phyloP scores from a whole-genome alignment of 2,888 invertebrate genomes.

The Noctua fimbriata region DNA sequence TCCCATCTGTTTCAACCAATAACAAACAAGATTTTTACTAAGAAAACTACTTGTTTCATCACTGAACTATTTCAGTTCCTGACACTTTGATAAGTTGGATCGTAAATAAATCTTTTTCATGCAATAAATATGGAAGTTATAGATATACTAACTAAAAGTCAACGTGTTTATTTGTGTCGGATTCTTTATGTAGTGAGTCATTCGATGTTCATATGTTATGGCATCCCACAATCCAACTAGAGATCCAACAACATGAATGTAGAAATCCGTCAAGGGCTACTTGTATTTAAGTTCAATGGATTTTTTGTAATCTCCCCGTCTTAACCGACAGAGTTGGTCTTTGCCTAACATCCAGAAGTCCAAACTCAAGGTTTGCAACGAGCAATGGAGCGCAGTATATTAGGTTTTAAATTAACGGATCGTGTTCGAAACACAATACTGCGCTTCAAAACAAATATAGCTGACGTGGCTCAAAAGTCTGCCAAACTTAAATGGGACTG shows the following conservation, averaged over 20 bases:
- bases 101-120: slow-evolving; percentile 42
- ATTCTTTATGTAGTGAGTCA: slow-evolving; percentile 18
- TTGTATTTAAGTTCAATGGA: not conserved
- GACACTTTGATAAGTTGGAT: slow-evolving; percentile 41
- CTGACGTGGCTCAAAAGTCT: too few species aligned
- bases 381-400: too few species aligned
- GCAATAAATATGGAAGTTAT: slow-evolving; percentile 45
- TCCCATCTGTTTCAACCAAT: slow-evolving; percentile 40
- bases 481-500: too few species aligned
- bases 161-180: slow-evolving; percentile 28
- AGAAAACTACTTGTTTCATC: slow-evolving; percentile 50
- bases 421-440: too few species aligned
- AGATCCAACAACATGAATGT: not conserved
- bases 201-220: not conserved
- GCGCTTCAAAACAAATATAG: too few species aligned
- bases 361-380: too few species aligned
- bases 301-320: too few species aligned
- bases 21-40: slow-evolving; percentile 55
- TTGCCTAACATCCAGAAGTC: too few species aligned
- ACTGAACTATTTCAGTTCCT: slow-evolving; percentile 49
- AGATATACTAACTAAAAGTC: slow-evolving; percentile 11
- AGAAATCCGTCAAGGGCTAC: not conserved
- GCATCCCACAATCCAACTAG: not conserved
- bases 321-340: too few species aligned
- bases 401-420: too few species aligned